Conservation (phyloP, 2,113 vertebrate genomes). For the Melospiza melodia region DNA sequence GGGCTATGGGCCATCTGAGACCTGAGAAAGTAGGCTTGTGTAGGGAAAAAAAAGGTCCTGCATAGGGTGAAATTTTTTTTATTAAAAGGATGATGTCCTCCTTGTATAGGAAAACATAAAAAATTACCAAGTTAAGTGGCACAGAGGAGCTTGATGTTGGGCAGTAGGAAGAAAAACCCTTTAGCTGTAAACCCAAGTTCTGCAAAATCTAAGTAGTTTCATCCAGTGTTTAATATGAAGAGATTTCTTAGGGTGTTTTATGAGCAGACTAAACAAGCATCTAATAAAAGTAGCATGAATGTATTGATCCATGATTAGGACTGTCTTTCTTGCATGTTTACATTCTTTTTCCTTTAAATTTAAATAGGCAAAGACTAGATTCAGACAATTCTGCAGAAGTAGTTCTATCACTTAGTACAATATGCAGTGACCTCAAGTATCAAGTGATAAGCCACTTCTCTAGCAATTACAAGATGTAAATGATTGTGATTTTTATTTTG, state of each 20-base stretch:
- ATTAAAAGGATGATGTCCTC: background rate
- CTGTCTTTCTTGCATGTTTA: background rate
- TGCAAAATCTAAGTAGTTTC: background rate
- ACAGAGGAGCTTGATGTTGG: background rate
- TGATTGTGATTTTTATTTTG: constrained; percentile 41
- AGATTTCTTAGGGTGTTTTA: background rate
- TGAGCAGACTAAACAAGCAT: background rate
- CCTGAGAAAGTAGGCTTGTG: background rate
- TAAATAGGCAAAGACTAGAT: background rate
- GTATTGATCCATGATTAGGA: background rate
- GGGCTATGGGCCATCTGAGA: background rate
- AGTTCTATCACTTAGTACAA: background rate
- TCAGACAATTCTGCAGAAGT: background rate
- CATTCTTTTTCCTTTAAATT: background rate
- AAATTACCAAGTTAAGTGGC: background rate
- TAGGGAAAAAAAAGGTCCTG: background rate
- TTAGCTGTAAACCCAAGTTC: background rate
- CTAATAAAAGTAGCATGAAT: background rate
- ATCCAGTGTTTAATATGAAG: background rate
- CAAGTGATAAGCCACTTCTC: constrained; percentile 24
- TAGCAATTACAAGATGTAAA: constrained; percentile 60
- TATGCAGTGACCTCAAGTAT: background rate
- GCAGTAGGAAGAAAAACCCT: background rate
- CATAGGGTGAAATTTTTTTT: background rate
- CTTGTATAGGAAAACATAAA: background rate